A percentile compares a stretch with the other conserved stretches of the same genome.
Conservation (phyloP, 2,113 vertebrate species). For the Nothoprocta perdicaria region DNA sequence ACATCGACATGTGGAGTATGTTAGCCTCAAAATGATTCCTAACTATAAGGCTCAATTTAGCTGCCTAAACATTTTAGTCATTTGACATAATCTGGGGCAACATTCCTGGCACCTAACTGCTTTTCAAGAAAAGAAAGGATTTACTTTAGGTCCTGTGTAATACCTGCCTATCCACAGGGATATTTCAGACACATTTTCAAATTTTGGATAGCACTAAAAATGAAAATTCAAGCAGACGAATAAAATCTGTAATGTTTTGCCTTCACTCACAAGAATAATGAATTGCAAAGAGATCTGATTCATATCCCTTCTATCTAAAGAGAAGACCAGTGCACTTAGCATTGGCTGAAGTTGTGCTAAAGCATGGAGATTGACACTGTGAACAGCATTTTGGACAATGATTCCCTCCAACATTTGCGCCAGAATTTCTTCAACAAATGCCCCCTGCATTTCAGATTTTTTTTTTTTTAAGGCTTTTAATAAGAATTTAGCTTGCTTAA, state of each 20-base stretch:
- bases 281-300: not conserved
- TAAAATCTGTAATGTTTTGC: not conserved
- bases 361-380: not conserved
- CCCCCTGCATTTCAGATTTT: rapidly evolving
- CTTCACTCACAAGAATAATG: not conserved
- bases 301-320: not conserved
- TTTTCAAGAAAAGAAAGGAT: not conserved
- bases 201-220: not conserved
- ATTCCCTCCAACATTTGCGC: not conserved
- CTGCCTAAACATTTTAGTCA: not conserved
- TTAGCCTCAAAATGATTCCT: not conserved
- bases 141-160: not conserved
- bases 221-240: not conserved
- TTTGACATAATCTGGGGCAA: not conserved
- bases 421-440: not conserved
- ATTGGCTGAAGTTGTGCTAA: not conserved
- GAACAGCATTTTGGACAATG: not conserved
- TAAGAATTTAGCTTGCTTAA: not conserved
- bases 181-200: not conserved
- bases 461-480: not conserved
- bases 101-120: not conserved
- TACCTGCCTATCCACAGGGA: not conserved
- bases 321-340: not conserved
- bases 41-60: not conserved
- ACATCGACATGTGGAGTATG: not conserved